Base-by-base conservation (phyloP, 2,797 vertebrate species). In the Lateolabrax maculatus region DNA sequence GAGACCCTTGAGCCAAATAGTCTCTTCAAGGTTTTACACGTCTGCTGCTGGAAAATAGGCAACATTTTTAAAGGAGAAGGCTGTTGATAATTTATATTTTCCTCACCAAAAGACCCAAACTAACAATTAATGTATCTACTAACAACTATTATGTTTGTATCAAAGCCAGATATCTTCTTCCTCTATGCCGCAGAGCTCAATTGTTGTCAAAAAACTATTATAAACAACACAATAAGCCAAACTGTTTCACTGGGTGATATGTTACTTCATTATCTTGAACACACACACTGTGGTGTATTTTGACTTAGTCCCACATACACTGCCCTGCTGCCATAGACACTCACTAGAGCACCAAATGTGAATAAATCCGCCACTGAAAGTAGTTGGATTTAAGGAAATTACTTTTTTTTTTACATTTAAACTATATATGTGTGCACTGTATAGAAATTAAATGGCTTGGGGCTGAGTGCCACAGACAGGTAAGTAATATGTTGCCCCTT, bases 1-100 rank as follows among this genome's bases (percentile, higher is more conserved):
- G 55, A 79, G 39, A 82, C 58, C 84, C 84, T 81, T 21, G 1
- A 87, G 86, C 84, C 34, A 82, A 81, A 86, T 10, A 67, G 67
- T 72, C 64, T 72, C 68, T 41, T 78, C 64, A 67, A 63, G 70
- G 36, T 79, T 84, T 80, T 27, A 75, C 68, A 75, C 16, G 25
- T 77, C 75, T 60, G 44, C 58, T 51, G 53, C 64, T 71, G 66
- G 51, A 86, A 87, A 84, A 87, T 68, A 61, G 53, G 34, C 66
- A 75, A 58, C 31, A 72, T 39, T 13, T 64, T 67, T 18, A 53
- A 57, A 74, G 9, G 34, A 63, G 29, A 25, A 43, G 52, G 36
- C 6, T 27, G 58, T 15, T 34, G 21, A 56, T 58, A 31, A 25
- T 70, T 6, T 19, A 8, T 16, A 27, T 58, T 71, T 63, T 18